A percentile compares a stretch with the other conserved stretches of the same genome.
Evolutionary conservation across 2,888 invertebrate species (phyloP).

Genomic region (Formica aserva): DNA sequence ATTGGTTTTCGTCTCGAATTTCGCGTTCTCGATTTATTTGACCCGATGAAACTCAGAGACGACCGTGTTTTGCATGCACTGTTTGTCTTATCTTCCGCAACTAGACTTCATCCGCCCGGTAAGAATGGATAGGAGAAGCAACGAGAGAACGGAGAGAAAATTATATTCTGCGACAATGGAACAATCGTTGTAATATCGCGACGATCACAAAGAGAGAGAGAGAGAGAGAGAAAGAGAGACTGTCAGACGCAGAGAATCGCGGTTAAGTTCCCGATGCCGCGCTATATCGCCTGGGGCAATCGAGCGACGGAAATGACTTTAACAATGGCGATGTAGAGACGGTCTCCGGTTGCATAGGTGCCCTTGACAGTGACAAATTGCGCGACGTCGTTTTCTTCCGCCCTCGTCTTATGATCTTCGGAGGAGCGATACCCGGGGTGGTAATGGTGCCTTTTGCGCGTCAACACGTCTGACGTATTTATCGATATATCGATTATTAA

Average conservation of each 20-base stretch:
- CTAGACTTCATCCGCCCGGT: neutral
- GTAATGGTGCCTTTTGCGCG: constrained; percentile 9
- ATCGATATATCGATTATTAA: constrained; percentile 22
- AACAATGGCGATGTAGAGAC: constrained; percentile 70
- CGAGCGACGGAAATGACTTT: constrained; percentile 74
- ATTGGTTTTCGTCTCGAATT: neutral
- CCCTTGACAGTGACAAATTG: constrained; percentile 74
- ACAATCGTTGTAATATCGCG: constrained; percentile 46
- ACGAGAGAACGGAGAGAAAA: neutral
- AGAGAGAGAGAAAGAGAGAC: neutral
- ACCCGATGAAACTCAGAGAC: neutral
- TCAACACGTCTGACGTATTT: constrained; percentile 27
- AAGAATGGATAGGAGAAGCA: constrained; percentile 9
- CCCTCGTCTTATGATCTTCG: constrained; percentile 21
- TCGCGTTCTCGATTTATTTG: constrained; percentile 1
- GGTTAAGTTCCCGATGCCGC: constrained; percentile 71
- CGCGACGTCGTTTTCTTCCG: constrained; percentile 23
- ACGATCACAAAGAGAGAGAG: constrained; percentile 35
- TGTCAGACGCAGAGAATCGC: constrained; percentile 50
- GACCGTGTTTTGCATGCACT: neutral
- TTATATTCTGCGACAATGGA: constrained; percentile 30
- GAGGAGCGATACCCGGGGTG: too few relatives aligned
- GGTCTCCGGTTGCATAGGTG: constrained; percentile 70
- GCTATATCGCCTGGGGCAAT: constrained; percentile 60
- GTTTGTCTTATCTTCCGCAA: neutral